Base-by-base conservation (phyloP, 2,113 vertebrate genomes). In the Seriola quinqueradiata region DNA sequence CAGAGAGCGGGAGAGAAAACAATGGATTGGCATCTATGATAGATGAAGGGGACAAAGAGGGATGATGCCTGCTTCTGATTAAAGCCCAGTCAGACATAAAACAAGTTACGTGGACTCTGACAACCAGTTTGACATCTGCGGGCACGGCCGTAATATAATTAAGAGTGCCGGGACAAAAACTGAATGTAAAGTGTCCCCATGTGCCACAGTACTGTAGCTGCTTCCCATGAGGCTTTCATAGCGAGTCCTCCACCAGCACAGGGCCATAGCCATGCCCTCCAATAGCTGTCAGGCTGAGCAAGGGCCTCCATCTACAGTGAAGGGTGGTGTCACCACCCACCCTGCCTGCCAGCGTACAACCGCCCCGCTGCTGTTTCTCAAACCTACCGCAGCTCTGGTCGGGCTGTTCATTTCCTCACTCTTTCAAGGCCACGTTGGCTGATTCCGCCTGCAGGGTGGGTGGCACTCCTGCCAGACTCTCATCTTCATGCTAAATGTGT, bases 31-130 rank as follows among this genome's bases (percentile, higher is more conserved):
- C 77, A 84, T 85, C 74, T 64, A 61, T 84, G 84, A 93, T 91
- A 50, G 70, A 92, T 84, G 75, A 55, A 38, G 70, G 70, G 87
- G 85, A 81, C 44, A 21, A 63, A 75, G 70, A 78, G 32, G 48
- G 81, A 86, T 70, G 57, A 74, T 66, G 86, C 92, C 88, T 93
- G 93, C 78, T 89, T 89, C 74, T 76, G 82, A 93, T 93, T 93
- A 92, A 83, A 79, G 36, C 68, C 75, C n/a, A 9, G 63, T 82
- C 79, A 79, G 83, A 91, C 54, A 79, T 81, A 82, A 57, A 86
- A 80, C 67, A 78, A 57, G 57, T 70, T 70, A 76, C 23, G 52
- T 66, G 60, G 54, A 52, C 50, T 82, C 69, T 69, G 71, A 85
- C 44, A 83, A 78, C 70, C 23, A 79, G 71, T 28, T 11, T 81